Base-by-base conservation (phyloP, 2,888 invertebrate species). In the Ennomos quercinarius region DNA sequence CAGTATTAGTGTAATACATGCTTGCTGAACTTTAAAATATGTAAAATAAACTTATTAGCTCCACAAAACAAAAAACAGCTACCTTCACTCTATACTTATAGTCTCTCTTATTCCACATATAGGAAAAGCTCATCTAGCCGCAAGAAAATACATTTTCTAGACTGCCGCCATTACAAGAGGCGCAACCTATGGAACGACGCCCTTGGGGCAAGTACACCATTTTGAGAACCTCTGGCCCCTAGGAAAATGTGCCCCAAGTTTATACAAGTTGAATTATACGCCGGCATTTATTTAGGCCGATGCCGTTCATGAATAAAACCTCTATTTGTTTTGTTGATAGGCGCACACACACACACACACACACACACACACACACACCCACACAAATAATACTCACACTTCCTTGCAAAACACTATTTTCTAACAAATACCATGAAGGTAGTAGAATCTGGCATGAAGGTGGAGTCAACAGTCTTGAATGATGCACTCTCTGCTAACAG, bases 231-330 rank as follows among this genome's bases (percentile, higher is more conserved):
- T 13, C 11, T 40, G 45, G 47, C 38, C 48, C 43, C 11, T 39
- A 45, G 64, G 67, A 71, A 69, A 75, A 61, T 70, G 67, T 66
- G 55, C 63, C 61, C 64, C 64, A 64, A 70, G 68, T 72, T 69
- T 67, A 64, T 61, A 67, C 61, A 64, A 61, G 64, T 66, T 73
- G 77, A 76, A 63, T 70, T 67, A 76, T 74, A 66, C 60, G 66
- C 38, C 12, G 57, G 61, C 74, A 74, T 75, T 72, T 74, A 71
- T 75, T 66, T 62, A 54, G 65, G 55, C 45, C 59, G 67, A 74
- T 64, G 68, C 61, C 67, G 57, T 53, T 76, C 74, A 71, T 77
- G 73, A 77, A 77, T 77, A 76, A 74, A 75, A 66, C 51, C n/a
- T 56, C 61, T 65, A 72, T 74, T 76, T 72, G 70, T 77, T 66